Percentiles rank a stretch among this genome's conserved stretches.
Evolutionary conservation across 1,140 invertebrate species (phyloP).

Genomic region (Scaptomyza graminum): DNA sequence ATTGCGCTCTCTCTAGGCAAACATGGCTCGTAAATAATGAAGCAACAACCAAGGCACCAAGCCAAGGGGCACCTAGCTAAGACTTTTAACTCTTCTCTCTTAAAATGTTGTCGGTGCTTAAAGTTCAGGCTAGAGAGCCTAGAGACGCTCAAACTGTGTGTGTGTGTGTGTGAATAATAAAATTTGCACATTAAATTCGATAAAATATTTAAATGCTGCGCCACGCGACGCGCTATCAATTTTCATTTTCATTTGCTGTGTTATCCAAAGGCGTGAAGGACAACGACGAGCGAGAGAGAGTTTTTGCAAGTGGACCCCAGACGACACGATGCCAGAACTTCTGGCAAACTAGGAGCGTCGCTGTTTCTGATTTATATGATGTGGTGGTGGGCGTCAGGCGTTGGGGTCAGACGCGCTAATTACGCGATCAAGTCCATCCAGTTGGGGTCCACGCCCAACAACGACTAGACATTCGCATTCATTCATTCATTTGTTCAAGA

Average conservation of each 20-base stretch:
- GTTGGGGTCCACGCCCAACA: conserved; percentile 15
- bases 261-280: conserved; percentile 52
- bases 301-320: conserved; percentile 47
- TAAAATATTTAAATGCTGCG: conserved; percentile 68
- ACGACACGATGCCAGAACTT: conserved; percentile 7
- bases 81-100: not conserved
- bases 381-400: not conserved
- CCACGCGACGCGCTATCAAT: conserved; percentile 61
- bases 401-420: conserved; percentile 75
- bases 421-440: conserved; percentile 68
- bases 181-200: conserved; percentile 63
- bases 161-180: conserved; percentile 12
- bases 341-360: conserved; percentile 14
- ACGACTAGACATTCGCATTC: conserved; percentile 73
- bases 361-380: conserved; percentile 42
- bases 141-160: not conserved
- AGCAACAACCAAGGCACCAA: conserved; percentile 14
- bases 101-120: not conserved
- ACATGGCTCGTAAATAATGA: conserved; percentile 51
- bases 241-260: conserved; percentile 61
- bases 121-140: not conserved
- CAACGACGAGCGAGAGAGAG: conserved; percentile 5
- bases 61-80: conserved; percentile 16
- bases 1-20: conserved; percentile 12
- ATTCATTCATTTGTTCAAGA: not conserved